Base-by-base conservation (phyloP, 2,797 vertebrate genomes). In the Melopsittacus undulatus region DNA sequence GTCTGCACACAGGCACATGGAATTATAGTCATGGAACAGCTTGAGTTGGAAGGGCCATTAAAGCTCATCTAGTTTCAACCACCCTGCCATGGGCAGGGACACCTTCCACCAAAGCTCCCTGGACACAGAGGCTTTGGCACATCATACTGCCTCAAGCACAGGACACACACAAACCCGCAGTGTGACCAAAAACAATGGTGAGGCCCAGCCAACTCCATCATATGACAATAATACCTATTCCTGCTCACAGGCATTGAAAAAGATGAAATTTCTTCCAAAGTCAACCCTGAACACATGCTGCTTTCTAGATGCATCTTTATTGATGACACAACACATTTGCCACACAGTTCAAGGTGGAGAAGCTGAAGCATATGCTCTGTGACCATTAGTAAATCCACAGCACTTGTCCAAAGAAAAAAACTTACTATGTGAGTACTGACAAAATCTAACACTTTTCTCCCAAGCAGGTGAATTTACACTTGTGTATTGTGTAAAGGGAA, bases 141-240 rank as follows among this genome's bases (percentile, higher is more conserved):
- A 1, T 30, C 2, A 2, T 7, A 5, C 20, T 56, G 10, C 21
- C 34, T 90, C 57, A 54, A 34, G 26, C 11, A 86, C 38, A 48
- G 3, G 7, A 38, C 21, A 19, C 38, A 38, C 9, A 7, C 0
- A 0, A 46, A 36, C 17, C 15, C 56, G 61, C 0, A 0, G 4
- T 22, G 23, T 11, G 32, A 68, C 34, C 27, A 51, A 51, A 84
- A 12, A 14, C 6, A 9, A 21, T 20, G 21, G 13, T 32, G 32
- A 45, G 32, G 20, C 30, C 48, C 46, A 64, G 72, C 5, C 49
- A 74, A 7, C 14, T 77, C n/a, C 5, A 8, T 48, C 36, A 27
- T 3, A 10, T 20, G 18, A n/a, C 32, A 49, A 24, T n/a, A 72
- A 77, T 23, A 63, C n/a, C 43, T 16, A 5, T 19, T 18, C n/a